These are phyloP conservation scores for Hippocampus guttulatus DNA, from an alignment of 2,113 vertebrate genomes.

Conservation along the genomic window DNA sequence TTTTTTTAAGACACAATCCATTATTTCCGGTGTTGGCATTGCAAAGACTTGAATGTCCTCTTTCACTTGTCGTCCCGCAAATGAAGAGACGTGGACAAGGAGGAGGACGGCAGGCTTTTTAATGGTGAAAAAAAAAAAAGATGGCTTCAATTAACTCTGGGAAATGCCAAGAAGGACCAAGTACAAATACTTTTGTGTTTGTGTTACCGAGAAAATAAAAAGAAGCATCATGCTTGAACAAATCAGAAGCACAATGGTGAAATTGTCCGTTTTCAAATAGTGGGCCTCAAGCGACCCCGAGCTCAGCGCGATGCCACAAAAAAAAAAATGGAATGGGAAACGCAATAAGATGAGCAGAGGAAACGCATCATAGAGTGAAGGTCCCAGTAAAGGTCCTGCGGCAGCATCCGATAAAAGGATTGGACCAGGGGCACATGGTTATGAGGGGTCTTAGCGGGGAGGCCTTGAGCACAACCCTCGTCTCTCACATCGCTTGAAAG, in stretches of 20 bases:
- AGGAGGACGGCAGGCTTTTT: not conserved
- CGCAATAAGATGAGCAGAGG: too few species aligned
- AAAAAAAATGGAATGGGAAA: too few species aligned
- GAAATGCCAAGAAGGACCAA: not conserved
- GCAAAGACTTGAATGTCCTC: not conserved
- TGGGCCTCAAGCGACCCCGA: too few species aligned
- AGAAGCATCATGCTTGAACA: too few species aligned
- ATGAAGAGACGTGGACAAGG: not conserved
- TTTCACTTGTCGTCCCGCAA: not conserved
- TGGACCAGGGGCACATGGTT: not conserved
- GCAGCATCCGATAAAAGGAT: not conserved
- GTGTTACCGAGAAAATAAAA: too few species aligned
- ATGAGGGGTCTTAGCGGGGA: not conserved
- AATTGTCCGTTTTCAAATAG: too few species aligned
- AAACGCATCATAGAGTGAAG: too few species aligned
- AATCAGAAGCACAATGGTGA: too few species aligned
- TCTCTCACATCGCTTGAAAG: not conserved
- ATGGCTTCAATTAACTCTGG: not conserved
- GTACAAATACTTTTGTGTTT: too few species aligned
- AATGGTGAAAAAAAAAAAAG: not conserved
- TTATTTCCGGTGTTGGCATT: not conserved
- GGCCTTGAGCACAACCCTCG: not conserved
- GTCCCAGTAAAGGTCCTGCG: constrained; percentile 6
- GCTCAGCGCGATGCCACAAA: too few species aligned
- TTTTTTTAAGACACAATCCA: not conserved